Base-by-base conservation (phyloP, 2,888 invertebrate genomes). In the Leptopilina syphax region DNA sequence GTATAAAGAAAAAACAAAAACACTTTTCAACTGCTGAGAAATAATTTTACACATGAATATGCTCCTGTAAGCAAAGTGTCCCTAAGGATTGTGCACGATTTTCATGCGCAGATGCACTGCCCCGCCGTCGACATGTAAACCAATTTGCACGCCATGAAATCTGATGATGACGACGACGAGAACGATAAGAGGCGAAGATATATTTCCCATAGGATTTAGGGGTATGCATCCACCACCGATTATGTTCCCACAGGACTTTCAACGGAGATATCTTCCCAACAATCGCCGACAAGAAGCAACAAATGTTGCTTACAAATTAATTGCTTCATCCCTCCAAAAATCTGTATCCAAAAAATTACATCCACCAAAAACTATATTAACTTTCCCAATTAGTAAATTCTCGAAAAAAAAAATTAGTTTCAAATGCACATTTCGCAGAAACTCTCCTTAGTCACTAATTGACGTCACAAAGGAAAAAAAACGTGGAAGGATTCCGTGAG, bases 191-290 rank as follows among this genome's bases (percentile, higher is more conserved):
- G 86, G 85, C 85, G 83, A 84, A 86, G 88, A 88, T 91, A 91
- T 91, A 91, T 91, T 91, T 91, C 91, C 91, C 91, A 91, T 89
- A 90, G 91, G 91, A 91, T 89, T 91, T 87, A 87, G 85, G 87
- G 84, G 84, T 57, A 78, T 81, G 44, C 77, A 73, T 81, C 84
- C 76, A 70, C 82, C 79, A 83, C 80, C 82, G 81, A 83, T 73
- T 57, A 73, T 80, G 87, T 87, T 91, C 91, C 90, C 91, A 91
- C 89, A 89, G 90, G 91, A 90, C 24, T 13, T 47, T 27, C 24
- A 50, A 70, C 50, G 68, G 12, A 70, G 68, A 70, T 27, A 70
- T 70, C 68, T 70, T 70, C 13, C 24, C n/a, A 70, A 68, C 9
- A 7, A 41, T 50, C 50, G 50, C 12, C 12, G 9, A 50, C 12